Conservation (phyloP, 2,888 invertebrate genomes). For the Zygothrica quintamaculata region DNA sequence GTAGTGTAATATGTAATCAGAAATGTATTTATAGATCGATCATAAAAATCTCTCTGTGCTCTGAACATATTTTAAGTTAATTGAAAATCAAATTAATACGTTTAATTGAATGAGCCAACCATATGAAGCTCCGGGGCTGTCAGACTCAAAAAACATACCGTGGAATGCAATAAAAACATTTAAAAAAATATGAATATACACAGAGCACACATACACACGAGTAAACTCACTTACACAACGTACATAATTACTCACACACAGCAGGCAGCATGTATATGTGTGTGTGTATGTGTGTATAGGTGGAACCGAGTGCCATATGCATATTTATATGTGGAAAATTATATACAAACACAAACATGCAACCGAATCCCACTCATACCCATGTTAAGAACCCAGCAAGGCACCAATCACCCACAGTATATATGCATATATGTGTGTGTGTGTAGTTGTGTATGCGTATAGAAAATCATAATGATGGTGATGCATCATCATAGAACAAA, state of each 20-base stretch:
- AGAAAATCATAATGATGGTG: slow-evolving; percentile 79
- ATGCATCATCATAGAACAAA: slow-evolving; percentile 79
- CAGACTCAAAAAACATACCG: slow-evolving; percentile 63
- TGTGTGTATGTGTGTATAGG: slow-evolving; percentile 12
- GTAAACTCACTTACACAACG: slow-evolving; percentile 35
- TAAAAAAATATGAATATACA: slow-evolving; percentile 35
- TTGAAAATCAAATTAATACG: slow-evolving; percentile 80
- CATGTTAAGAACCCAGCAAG: slow-evolving; percentile 6
- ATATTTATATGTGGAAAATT: slow-evolving; percentile 78
- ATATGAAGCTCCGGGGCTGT: slow-evolving; percentile 49
- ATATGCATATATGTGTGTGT: slow-evolving; percentile 1
- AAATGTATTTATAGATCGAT: slow-evolving; percentile 32
- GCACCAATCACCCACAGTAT: slow-evolving; percentile 21
- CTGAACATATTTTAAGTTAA: slow-evolving; percentile 68
- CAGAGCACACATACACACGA: slow-evolving; percentile 32
- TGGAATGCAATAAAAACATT: slow-evolving; percentile 73
- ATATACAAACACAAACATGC: slow-evolving; percentile 71
- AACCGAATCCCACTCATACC: slow-evolving; percentile 1
- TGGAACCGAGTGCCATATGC: slow-evolving; percentile 58
- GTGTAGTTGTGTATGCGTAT: slow-evolving; percentile 39
- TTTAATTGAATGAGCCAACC: slow-evolving; percentile 74
- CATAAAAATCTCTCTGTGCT: slow-evolving; percentile 32
- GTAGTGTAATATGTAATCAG: slow-evolving; percentile 15
- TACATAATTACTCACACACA: slow-evolving; percentile 67
- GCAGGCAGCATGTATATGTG: slow-evolving; percentile 40